Conservation (phyloP, 2,888 invertebrate genomes). For the Sphaerophoria taeniata region DNA sequence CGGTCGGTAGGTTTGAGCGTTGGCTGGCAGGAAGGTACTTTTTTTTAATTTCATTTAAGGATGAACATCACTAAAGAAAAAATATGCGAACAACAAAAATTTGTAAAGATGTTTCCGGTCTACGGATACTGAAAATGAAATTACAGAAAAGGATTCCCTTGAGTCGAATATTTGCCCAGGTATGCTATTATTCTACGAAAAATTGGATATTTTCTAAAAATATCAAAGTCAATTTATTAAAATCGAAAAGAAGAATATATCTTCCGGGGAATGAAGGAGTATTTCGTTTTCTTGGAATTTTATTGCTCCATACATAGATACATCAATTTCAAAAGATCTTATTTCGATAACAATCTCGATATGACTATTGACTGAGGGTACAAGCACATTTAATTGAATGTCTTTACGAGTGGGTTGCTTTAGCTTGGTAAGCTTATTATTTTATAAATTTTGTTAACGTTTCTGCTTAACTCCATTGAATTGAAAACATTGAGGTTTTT, state of each 20-base stretch:
- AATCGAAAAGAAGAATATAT: background rate
- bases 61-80: background rate
- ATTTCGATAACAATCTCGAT: background rate
- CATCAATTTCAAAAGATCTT: background rate
- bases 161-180: conserved; percentile 40
- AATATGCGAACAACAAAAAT: background rate
- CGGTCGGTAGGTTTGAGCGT: background rate
- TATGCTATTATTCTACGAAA: conserved; percentile 38
- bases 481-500: background rate
- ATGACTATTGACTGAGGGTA: too few relatives aligned
- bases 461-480: background rate
- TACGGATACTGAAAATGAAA: conserved; percentile 7
- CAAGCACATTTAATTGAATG: background rate
- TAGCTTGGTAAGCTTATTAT: background rate
- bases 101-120: conserved; percentile 24
- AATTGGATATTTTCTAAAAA: conserved; percentile 26
- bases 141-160: conserved; percentile 5
- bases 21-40: background rate
- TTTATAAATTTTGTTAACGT: background rate
- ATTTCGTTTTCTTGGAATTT: background rate
- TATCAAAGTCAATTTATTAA: background rate
- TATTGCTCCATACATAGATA: background rate
- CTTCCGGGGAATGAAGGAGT: background rate
- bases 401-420: background rate
- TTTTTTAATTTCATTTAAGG: background rate